These are phyloP conservation scores for Pterocles burchelli DNA, from an alignment of 2,113 vertebrate species.

Conservation along the genomic window DNA sequence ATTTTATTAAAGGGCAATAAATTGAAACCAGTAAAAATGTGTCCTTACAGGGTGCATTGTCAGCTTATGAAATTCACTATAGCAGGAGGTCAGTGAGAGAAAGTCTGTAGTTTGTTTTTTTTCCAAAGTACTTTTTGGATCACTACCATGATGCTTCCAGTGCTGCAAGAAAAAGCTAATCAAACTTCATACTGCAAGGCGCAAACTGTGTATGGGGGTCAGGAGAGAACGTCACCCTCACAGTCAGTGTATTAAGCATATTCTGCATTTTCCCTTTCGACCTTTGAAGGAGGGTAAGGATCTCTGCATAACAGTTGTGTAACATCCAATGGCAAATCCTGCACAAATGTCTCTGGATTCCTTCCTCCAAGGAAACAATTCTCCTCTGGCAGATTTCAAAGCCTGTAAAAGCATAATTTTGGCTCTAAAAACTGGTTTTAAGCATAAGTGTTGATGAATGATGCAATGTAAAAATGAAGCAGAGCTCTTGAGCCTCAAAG, in stretches of 20 bases:
- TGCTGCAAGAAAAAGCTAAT: conserved; percentile 37
- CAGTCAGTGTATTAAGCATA: conserved; percentile 33
- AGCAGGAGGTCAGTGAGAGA: conserved; percentile 38
- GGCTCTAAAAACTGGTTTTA: conserved; percentile 23
- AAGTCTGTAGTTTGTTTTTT: conserved; percentile 51
- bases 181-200: conserved; percentile 50
- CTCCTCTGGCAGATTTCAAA: neutral
- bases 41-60: conserved; percentile 54
- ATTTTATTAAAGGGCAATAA: conserved; percentile 66
- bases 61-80: conserved; percentile 65
- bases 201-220: conserved; percentile 33
- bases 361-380: neutral
- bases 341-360: neutral
- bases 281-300: conserved; percentile 1
- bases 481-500: conserved; percentile 38
- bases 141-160: conserved; percentile 36
- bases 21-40: conserved; percentile 66
- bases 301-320: neutral
- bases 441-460: conserved; percentile 24
- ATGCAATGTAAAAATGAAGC: conserved; percentile 40
- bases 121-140: conserved; percentile 53
- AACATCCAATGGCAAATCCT: neutral
- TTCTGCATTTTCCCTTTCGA: conserved; percentile 36
- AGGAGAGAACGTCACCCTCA: conserved; percentile 24
- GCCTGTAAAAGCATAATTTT: neutral